phyloP scores from a whole-genome alignment of 2,888 invertebrate species.

The Melanchra persicariae region DNA sequence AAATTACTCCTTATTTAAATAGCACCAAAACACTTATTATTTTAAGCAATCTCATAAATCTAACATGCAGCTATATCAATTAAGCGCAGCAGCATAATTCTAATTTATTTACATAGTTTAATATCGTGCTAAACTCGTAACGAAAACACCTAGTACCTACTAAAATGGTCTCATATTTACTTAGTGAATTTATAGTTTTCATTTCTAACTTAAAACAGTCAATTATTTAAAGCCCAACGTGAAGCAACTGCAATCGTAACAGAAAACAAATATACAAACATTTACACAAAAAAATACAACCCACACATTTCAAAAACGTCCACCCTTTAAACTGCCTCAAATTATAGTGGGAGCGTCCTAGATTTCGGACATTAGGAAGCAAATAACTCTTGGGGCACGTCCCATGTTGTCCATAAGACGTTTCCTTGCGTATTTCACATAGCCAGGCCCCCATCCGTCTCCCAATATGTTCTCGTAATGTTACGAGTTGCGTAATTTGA shows the following conservation, averaged over 20 bases:
- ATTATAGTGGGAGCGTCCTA: constrained; percentile 72
- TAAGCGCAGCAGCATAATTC: not conserved
- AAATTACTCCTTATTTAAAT: not conserved
- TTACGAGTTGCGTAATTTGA: constrained; percentile 87
- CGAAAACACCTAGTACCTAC: not conserved
- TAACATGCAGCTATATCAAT: not conserved
- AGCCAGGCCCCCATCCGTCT: constrained; percentile 79
- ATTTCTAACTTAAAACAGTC: not conserved
- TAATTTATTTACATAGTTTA: constrained; percentile 3
- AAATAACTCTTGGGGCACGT: constrained; percentile 82
- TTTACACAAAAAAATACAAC: not conserved
- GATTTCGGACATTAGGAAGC: constrained; percentile 80
- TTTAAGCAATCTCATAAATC: constrained; percentile 17
- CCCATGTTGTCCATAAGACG: constrained; percentile 78
- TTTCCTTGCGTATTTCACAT: constrained; percentile 80
- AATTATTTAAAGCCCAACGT: not conserved
- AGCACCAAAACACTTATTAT: not conserved
- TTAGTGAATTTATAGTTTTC: not conserved
- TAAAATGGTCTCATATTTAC: not conserved
- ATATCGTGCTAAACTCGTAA: constrained; percentile 3
- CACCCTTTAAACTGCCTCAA: constrained; percentile 71
- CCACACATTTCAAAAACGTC: constrained; percentile 20
- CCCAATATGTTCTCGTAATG: constrained; percentile 80
- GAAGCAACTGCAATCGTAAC: not conserved
- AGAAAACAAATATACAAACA: not conserved